These are phyloP conservation scores for Dendronephthya gigantea DNA, from an alignment of 64 coral and sea anemone species.

Conservation along the genomic window DNA sequence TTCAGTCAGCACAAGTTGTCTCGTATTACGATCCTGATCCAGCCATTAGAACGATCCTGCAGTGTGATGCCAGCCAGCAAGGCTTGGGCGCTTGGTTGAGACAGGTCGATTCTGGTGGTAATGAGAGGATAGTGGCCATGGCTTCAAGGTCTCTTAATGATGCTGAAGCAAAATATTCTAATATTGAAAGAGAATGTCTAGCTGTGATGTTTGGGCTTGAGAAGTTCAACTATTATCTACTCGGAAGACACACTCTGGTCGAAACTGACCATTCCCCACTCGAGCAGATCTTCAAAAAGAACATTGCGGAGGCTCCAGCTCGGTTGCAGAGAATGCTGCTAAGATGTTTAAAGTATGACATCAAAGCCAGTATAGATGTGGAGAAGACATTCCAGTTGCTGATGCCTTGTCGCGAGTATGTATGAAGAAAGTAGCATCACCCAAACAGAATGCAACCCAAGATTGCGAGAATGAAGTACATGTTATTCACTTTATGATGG, in stretches of 20 bases:
- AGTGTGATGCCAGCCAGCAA: slow-evolving; percentile 45
- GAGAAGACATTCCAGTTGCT: slow-evolving; percentile 31
- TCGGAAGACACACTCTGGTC: slow-evolving; percentile 9
- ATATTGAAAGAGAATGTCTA: slow-evolving; percentile 38
- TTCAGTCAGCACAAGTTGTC: not conserved
- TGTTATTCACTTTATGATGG: slow-evolving; percentile 11
- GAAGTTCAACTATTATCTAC: slow-evolving; percentile 53
- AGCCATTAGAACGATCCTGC: slow-evolving; percentile 17
- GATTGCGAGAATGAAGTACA: no score
- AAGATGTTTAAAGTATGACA: slow-evolving; percentile 37
- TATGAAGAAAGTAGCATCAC: not conserved
- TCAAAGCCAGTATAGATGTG: slow-evolving; percentile 21
- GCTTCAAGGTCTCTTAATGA: slow-evolving; percentile 27
- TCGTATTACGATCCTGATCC: slow-evolving; percentile 31
- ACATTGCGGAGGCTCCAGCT: slow-evolving; percentile 29
- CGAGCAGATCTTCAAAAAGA: slow-evolving; percentile 53
- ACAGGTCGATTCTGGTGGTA: slow-evolving; percentile 29
- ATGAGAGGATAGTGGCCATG: slow-evolving; percentile 40
- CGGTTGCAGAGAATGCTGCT: slow-evolving; percentile 38
- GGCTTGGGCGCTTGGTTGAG: slow-evolving; percentile 35
- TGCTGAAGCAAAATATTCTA: slow-evolving; percentile 31
- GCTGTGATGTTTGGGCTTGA: slow-evolving; percentile 26
- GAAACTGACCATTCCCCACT: slow-evolving; percentile 28
- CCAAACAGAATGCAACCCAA: not conserved
- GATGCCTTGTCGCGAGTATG: slow-evolving; percentile 41